phyloP scores from a whole-genome alignment of 2,113 vertebrate genomes.

The Cettia cetti region DNA sequence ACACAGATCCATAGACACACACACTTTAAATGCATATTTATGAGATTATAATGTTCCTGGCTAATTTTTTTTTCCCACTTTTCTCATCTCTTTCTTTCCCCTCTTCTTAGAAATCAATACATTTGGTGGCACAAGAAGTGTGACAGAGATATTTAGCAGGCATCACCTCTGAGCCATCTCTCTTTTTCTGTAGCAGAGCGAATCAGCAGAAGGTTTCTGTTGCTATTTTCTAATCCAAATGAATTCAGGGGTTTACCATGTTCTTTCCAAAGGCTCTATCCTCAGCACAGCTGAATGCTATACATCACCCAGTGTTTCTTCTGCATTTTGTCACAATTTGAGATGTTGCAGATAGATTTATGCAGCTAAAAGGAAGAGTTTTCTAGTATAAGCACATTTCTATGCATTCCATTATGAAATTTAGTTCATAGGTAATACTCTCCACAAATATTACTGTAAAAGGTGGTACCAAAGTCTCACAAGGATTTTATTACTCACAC shows the following conservation, averaged over 20 bases:
- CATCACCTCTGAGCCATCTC: background rate
- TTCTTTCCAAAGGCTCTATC: constrained; percentile 23
- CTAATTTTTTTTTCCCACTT: background rate
- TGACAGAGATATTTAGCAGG: constrained; percentile 3
- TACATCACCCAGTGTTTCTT: background rate
- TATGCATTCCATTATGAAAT: background rate
- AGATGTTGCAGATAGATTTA: background rate
- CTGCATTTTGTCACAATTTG: background rate
- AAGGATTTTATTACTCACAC: constrained; percentile 62
- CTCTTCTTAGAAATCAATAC: constrained; percentile 27
- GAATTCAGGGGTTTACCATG: constrained; percentile 16
- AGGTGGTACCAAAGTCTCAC: constrained; percentile 34
- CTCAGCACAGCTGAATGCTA: background rate
- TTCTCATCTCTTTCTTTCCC: background rate
- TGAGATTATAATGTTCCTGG: constrained; percentile 28
- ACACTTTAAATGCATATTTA: constrained; percentile 42
- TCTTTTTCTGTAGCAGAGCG: background rate
- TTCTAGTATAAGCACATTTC: background rate
- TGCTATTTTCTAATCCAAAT: constrained; percentile 16
- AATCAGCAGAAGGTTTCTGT: constrained; percentile 28
- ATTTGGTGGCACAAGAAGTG: constrained; percentile 14
- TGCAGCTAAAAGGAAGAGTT: background rate
- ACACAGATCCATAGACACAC: background rate
- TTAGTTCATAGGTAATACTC: background rate
- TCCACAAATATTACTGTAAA: constrained; percentile 58